These are phyloP conservation scores for Platycheirus albimanus DNA, from an alignment of 2,888 invertebrate species.

Conservation along the genomic window DNA sequence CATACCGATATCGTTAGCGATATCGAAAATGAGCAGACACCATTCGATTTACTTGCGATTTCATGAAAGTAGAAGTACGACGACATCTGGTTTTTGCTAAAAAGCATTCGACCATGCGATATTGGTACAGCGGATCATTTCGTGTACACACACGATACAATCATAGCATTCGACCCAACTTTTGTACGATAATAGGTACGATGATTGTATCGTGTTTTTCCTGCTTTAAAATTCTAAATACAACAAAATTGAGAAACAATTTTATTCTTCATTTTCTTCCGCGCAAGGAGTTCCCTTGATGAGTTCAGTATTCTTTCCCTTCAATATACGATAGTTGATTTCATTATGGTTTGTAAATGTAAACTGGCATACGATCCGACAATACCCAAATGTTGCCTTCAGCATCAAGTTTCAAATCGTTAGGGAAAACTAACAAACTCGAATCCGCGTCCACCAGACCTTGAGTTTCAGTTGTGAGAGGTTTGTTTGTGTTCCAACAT, in stretches of 20 bases:
- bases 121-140: too few species aligned
- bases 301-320: constrained; percentile 80
- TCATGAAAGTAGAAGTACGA: too few species aligned
- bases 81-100: too few species aligned
- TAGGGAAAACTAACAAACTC: constrained; percentile 89
- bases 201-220: too few species aligned
- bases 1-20: too few species aligned
- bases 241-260: not conserved
- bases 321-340: constrained; percentile 85
- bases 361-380: constrained; percentile 90
- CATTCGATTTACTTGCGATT: too few species aligned
- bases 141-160: too few species aligned
- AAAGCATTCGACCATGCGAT: too few species aligned
- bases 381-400: constrained; percentile 89
- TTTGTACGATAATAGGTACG: too few species aligned
- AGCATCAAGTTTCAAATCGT: constrained; percentile 88
- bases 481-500: constrained; percentile 90
- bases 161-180: too few species aligned
- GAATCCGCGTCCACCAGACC: constrained; percentile 88
- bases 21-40: too few species aligned
- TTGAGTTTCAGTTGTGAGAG: constrained; percentile 86
- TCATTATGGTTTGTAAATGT: constrained; percentile 87
- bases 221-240: constrained; percentile 25
- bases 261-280: constrained; percentile 74
- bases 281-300: constrained; percentile 81